Evolutionary conservation across 1,140 invertebrate genomes (phyloP).

Genomic region (Caenorhabditis inopinata): DNA sequence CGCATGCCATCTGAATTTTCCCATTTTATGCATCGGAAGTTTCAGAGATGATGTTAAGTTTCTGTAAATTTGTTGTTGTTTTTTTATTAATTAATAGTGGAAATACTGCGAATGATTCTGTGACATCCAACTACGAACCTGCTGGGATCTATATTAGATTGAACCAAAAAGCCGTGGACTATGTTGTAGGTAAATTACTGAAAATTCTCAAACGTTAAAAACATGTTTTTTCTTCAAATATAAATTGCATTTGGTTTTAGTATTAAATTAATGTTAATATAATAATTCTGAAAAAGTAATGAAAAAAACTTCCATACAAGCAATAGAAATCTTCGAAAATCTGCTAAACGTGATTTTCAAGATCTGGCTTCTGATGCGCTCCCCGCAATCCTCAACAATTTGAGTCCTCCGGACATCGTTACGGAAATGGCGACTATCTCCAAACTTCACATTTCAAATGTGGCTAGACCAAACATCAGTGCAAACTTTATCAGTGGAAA

Average conservation of each 20-base stretch:
- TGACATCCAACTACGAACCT: background rate
- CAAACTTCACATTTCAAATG: constrained; percentile 18
- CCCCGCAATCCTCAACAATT: constrained; percentile 8
- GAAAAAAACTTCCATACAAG: too few species aligned
- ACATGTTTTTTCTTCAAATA: too few species aligned
- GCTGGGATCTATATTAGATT: constrained; percentile 35
- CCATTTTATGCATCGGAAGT: background rate
- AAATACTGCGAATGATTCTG: background rate
- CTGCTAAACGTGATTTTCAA: background rate
- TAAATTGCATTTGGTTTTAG: too few species aligned
- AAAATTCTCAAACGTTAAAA: too few species aligned
- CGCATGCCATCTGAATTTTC: background rate
- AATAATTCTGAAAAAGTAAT: too few species aligned
- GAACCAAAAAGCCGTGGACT: constrained; percentile 37
- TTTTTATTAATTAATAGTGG: background rate
- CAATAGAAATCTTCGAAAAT: too few species aligned
- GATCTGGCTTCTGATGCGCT: constrained; percentile 28
- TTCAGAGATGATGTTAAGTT: background rate
- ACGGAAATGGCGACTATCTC: background rate
- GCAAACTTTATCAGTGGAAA: constrained; percentile 8
- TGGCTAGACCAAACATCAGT: background rate
- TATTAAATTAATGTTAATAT: too few species aligned
- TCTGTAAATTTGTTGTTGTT: background rate
- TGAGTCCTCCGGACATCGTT: constrained; percentile 24
- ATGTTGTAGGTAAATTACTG: constrained; percentile 27